These are phyloP conservation scores for Podabrus alpinus DNA, from an alignment of 2,888 invertebrate species.

Conservation along the genomic window DNA sequence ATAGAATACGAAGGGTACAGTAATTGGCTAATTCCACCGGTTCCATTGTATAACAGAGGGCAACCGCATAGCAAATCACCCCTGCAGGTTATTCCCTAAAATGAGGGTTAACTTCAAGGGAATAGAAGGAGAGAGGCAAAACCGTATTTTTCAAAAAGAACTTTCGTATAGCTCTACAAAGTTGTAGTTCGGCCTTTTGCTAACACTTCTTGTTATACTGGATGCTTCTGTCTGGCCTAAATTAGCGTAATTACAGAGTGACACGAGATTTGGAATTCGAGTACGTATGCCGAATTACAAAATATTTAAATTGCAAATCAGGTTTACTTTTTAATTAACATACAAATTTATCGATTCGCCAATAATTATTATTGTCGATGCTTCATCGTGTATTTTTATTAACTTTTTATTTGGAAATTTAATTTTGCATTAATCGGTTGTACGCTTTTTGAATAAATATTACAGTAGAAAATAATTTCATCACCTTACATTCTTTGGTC, in stretches of 20 bases:
- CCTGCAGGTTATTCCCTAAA: slow-evolving; percentile 35
- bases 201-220: slow-evolving; percentile 3
- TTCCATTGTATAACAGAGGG: slow-evolving; percentile 56
- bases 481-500: neutral
- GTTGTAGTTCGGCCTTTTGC: slow-evolving; percentile 15
- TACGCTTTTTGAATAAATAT: no score
- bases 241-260: slow-evolving; percentile 30
- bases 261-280: slow-evolving; percentile 11
- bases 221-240: slow-evolving; percentile 27
- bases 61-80: slow-evolving; percentile 56
- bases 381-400: no score
- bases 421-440: no score
- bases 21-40: slow-evolving; percentile 57
- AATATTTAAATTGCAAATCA: slow-evolving; percentile 29
- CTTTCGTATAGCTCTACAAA: slow-evolving; percentile 1
- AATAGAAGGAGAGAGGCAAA: slow-evolving; percentile 17
- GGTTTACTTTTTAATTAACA: neutral
- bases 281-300: slow-evolving; percentile 10
- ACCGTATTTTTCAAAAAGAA: slow-evolving; percentile 10
- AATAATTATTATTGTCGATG: no score
- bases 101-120: slow-evolving; percentile 29
- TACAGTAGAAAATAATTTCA: neutral
- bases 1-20: slow-evolving; percentile 52
- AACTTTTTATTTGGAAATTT: no score
- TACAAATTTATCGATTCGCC: neutral